phyloP scores from a whole-genome alignment of 1,140 invertebrate species.

The Plectus sambesii region DNA sequence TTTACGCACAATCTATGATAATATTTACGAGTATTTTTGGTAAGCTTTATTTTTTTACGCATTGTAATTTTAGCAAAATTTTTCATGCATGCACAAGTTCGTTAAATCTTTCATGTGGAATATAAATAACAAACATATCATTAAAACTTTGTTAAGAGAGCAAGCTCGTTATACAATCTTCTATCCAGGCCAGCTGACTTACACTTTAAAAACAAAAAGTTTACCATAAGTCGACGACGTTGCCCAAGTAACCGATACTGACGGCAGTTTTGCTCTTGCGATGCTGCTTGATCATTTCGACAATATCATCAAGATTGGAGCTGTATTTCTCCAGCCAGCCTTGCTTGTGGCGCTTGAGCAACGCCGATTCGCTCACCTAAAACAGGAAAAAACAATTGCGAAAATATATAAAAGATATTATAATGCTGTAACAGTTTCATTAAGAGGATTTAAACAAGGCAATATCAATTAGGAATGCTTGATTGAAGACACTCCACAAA shows the following conservation, averaged over 20 bases:
- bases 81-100: no score
- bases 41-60: no score
- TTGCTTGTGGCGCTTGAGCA: conserved; percentile 56
- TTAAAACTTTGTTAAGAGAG: no score
- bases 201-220: conserved; percentile 10
- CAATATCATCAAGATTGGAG: conserved; percentile 51
- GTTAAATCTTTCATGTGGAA: no score
- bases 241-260: conserved; percentile 59
- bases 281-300: conserved; percentile 49
- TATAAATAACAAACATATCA: no score
- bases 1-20: no score
- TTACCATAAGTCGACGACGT: conserved; percentile 57
- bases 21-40: no score
- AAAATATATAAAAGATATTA: background rate
- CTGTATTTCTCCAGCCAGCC: conserved; percentile 56
- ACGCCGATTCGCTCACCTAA: conserved; percentile 52
- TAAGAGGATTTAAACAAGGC: no score
- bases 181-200: conserved; percentile 1
- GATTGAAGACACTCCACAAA: no score
- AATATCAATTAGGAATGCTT: no score
- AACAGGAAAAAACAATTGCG: no score
- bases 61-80: no score
- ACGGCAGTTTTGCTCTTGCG: conserved; percentile 44
- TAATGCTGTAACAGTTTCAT: background rate
- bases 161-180: background rate